Percentiles rank a stretch among this genome's conserved stretches.
Conservation (phyloP, 2,888 invertebrate species). For the Lomographa bimaculata region DNA sequence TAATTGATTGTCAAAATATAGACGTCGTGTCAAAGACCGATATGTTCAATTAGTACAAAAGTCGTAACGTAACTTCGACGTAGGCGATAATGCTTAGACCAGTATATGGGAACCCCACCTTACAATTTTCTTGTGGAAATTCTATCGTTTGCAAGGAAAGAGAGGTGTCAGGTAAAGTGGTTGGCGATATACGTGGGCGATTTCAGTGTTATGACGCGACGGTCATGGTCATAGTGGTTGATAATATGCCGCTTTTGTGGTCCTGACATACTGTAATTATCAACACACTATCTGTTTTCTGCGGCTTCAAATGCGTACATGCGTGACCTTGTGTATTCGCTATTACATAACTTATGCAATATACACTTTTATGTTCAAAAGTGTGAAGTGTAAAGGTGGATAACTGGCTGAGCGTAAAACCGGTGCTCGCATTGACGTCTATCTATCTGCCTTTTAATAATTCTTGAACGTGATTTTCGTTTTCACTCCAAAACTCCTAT, state of each 20-base stretch:
- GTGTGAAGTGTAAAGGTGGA: too few relatives aligned
- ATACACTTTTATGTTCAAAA: too few relatives aligned
- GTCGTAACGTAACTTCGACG: slow-evolving; percentile 57
- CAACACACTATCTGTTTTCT: too few relatives aligned
- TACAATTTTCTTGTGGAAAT: slow-evolving; percentile 35
- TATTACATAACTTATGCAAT: too few relatives aligned
- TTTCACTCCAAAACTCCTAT: too few relatives aligned
- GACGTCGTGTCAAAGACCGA: slow-evolving; percentile 73
- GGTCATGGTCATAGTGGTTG: slow-evolving; percentile 51
- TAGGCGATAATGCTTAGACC: slow-evolving; percentile 61
- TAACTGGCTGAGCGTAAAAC: too few relatives aligned
- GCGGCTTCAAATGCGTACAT: too few relatives aligned
- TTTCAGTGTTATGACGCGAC: slow-evolving; percentile 48
- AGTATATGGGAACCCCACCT: slow-evolving; percentile 38
- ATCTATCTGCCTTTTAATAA: too few relatives aligned
- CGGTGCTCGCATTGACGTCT: too few relatives aligned
- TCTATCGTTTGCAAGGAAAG: slow-evolving; percentile 23
- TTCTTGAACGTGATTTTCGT: too few relatives aligned
- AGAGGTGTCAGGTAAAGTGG: slow-evolving; percentile 50
- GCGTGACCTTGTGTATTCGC: too few relatives aligned
- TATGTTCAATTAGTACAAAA: slow-evolving; percentile 73
- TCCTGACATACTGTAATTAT: too few relatives aligned
- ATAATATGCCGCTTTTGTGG: slow-evolving; percentile 33
- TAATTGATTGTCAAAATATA: slow-evolving; percentile 60
- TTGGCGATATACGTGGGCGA: slow-evolving; percentile 57